A percentile compares a stretch with the other conserved stretches of the same genome.
phyloP scores from a whole-genome alignment of 2,888 invertebrate species.

The Caenorhabditis panamensis region DNA sequence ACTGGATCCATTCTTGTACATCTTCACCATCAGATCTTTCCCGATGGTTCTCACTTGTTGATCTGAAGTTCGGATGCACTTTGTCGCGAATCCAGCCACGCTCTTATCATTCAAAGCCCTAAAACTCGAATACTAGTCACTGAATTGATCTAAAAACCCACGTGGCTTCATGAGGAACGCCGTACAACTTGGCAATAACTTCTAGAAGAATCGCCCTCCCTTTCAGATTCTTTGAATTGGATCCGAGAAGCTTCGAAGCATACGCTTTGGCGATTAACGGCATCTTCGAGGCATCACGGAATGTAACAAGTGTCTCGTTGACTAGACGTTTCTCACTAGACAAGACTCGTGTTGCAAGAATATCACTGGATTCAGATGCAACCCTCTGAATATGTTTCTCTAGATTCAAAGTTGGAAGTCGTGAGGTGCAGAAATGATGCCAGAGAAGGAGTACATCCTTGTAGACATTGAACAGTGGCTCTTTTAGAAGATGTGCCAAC shows the following conservation, averaged over 20 bases:
- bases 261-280: conserved; percentile 41
- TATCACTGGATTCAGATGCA: conserved; percentile 46
- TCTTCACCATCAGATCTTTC: conserved; percentile 49
- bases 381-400: conserved; percentile 37
- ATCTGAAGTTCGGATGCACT: conserved; percentile 58
- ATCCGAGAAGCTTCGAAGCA: conserved; percentile 18
- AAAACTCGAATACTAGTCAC: background rate
- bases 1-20: conserved; percentile 51
- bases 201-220: conserved; percentile 56
- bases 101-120: conserved; percentile 33
- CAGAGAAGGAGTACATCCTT: conserved; percentile 46
- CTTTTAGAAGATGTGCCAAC: conserved; percentile 59
- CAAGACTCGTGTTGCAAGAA: conserved; percentile 29
- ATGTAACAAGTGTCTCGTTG: conserved; percentile 44
- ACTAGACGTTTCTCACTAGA: conserved; percentile 52
- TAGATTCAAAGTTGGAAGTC: conserved; percentile 24
- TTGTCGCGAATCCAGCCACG: conserved; percentile 47
- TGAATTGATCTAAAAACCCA: background rate
- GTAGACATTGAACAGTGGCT: conserved; percentile 58
- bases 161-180: conserved; percentile 48
- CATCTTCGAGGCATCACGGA: conserved; percentile 44
- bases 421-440: conserved; percentile 48
- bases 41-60: conserved; percentile 58
- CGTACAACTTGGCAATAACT: conserved; percentile 37
- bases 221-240: conserved; percentile 56